Evolutionary conservation across 2,888 invertebrate species (phyloP).

Genomic region (Pollenia griseotomentosa): DNA sequence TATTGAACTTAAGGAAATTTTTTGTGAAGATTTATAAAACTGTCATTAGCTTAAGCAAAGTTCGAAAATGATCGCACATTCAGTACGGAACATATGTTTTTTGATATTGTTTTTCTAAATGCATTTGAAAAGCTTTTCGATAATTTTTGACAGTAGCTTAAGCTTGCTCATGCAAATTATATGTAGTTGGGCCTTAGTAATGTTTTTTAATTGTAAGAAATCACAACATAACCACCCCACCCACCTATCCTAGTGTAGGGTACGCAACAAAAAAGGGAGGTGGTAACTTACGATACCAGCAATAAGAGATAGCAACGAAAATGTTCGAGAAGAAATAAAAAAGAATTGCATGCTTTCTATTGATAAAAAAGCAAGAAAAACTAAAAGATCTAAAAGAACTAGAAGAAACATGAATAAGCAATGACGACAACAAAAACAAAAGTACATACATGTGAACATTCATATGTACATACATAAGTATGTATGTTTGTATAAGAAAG

Average conservation of each 20-base stretch:
- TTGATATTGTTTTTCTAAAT: no score
- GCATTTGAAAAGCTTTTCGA: no score
- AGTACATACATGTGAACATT: background rate
- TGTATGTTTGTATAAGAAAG: background rate
- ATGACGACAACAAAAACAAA: constrained; percentile 34
- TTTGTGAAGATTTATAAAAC: no score
- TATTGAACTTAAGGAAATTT: no score
- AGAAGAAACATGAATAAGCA: constrained; percentile 52
- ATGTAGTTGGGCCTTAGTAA: no score
- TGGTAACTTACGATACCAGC: constrained; percentile 1
- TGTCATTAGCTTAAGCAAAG: no score
- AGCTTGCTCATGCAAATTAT: no score
- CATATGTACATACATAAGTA: no score
- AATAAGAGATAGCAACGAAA: background rate
- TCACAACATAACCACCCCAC: background rate
- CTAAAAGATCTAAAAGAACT: constrained; percentile 23
- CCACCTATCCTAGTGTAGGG: background rate
- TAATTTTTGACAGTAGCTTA: no score
- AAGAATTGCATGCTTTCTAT: constrained; percentile 63
- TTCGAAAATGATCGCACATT: no score
- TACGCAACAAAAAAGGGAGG: constrained; percentile 3
- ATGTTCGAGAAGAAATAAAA: constrained; percentile 6
- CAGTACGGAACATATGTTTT: no score
- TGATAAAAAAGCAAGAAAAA: constrained; percentile 42
- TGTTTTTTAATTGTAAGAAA: background rate